Conservation (phyloP, 2,113 vertebrate genomes). For the Vidua macroura region DNA sequence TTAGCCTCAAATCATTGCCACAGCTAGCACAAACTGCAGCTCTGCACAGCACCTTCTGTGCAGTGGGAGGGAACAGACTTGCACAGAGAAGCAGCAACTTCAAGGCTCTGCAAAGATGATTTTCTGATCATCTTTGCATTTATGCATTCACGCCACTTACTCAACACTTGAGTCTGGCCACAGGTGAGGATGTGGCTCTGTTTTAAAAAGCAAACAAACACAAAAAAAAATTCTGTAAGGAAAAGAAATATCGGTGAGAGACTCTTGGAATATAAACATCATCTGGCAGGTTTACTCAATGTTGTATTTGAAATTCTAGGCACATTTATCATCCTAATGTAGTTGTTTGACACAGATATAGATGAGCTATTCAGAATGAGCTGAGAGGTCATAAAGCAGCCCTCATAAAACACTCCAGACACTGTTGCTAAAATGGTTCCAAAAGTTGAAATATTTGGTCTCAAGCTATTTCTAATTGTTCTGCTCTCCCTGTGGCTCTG, state of each 20-base stretch:
- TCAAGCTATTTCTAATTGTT: not conserved
- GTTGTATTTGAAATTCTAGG: not conserved
- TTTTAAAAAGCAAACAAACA: not conserved
- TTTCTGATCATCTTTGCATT: not conserved
- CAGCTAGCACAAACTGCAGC: not conserved
- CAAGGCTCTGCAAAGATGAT: not conserved
- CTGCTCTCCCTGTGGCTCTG: not conserved
- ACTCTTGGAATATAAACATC: not conserved
- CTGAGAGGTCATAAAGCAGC: not conserved
- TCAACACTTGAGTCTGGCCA: not conserved
- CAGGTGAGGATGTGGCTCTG: not conserved
- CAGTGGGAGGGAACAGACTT: not conserved
- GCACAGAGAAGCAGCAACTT: not conserved
- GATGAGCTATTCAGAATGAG: not conserved
- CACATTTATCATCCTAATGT: not conserved
- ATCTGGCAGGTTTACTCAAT: not conserved
- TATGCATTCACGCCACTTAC: not conserved
- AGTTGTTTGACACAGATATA: not conserved
- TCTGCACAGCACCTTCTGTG: not conserved
- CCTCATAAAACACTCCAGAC: not conserved
- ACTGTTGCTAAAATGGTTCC: not conserved
- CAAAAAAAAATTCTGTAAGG: not conserved
- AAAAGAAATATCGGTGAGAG: not conserved
- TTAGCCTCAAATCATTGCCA: not conserved
- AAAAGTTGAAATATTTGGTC: not conserved